Conservation (phyloP, 2,797 vertebrate species). For the Darevskia nairensis region DNA sequence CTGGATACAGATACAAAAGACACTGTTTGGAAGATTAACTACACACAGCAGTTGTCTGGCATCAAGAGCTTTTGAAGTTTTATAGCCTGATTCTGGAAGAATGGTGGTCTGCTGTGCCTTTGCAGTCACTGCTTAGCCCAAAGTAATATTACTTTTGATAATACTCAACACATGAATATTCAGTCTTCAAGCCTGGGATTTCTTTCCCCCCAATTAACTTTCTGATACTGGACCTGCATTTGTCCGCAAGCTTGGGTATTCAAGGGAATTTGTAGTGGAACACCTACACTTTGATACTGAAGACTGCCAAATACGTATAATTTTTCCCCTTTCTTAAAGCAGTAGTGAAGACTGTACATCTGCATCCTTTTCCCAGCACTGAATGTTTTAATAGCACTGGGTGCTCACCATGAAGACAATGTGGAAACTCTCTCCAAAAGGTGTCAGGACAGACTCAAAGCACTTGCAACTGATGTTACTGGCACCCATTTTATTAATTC, state of each 20-base stretch:
- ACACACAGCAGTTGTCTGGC: conserved; percentile 82
- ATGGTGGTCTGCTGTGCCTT: conserved; percentile 85
- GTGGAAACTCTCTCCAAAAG: conserved; percentile 73
- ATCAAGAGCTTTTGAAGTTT: conserved; percentile 78
- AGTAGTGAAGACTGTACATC: conserved; percentile 76
- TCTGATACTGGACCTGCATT: conserved; percentile 77
- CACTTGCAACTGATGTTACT: conserved; percentile 80
- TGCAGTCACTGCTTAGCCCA: conserved; percentile 85
- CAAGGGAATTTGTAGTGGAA: conserved; percentile 79
- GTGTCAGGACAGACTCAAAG: conserved; percentile 77
- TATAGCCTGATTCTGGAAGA: conserved; percentile 79
- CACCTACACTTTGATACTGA: conserved; percentile 80
- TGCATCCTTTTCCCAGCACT: conserved; percentile 79
- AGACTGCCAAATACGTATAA: conserved; percentile 86
- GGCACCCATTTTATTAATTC: conserved; percentile 82
- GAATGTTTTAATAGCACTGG: conserved; percentile 80
- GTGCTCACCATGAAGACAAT: conserved; percentile 81
- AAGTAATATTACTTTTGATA: conserved; percentile 82
- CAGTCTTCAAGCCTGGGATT: conserved; percentile 77
- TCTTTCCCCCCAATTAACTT: conserved; percentile 71
- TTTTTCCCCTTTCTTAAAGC: conserved; percentile 75
- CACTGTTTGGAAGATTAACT: conserved; percentile 81
- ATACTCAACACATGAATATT: conserved; percentile 76
- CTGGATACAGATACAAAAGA: conserved; percentile 85
- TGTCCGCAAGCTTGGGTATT: conserved; percentile 81